These are phyloP conservation scores for Holothuria leucospilota DNA, from an alignment of 53 echinoderm and acorn worm species.

Conservation along the genomic window DNA sequence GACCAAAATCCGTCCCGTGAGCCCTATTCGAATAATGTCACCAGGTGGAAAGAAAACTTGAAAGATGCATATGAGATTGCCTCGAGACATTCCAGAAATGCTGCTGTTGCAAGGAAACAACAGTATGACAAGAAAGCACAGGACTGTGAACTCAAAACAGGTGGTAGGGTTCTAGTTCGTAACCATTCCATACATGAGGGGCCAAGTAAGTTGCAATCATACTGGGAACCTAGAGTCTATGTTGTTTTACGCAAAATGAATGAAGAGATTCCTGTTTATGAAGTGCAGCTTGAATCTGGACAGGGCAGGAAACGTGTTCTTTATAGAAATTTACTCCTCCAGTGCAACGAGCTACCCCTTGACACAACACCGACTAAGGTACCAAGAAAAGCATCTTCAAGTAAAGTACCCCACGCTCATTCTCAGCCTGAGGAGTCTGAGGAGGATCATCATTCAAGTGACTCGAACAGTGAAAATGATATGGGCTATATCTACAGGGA, in stretches of 20 bases:
- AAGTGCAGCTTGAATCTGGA: slow-evolving; percentile 17
- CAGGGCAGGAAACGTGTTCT: slow-evolving; percentile 6
- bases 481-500: background rate
- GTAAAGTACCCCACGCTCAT: background rate
- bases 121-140: slow-evolving; percentile 24
- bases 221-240: slow-evolving; percentile 23
- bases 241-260: too few relatives aligned
- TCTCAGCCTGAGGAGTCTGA: background rate
- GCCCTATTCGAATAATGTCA: background rate
- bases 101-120: slow-evolving; percentile 2
- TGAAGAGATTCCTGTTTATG: slow-evolving; percentile 25
- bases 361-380: background rate
- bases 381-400: background rate
- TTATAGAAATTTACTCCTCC: slow-evolving; percentile 17
- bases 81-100: background rate
- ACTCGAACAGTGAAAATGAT: background rate
- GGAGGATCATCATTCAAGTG: background rate
- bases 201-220: slow-evolving; percentile 26
- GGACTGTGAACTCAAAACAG: background rate
- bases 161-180: slow-evolving; percentile 30
- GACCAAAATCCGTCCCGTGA: background rate
- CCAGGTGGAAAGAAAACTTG: slow-evolving; percentile 32
- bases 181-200: slow-evolving; percentile 10
- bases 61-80: slow-evolving; percentile 42
- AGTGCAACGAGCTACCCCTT: background rate